Evolutionary conservation across 92 coral and sea anemone genomes (phyloP).

Genomic region (Metridium senile): DNA sequence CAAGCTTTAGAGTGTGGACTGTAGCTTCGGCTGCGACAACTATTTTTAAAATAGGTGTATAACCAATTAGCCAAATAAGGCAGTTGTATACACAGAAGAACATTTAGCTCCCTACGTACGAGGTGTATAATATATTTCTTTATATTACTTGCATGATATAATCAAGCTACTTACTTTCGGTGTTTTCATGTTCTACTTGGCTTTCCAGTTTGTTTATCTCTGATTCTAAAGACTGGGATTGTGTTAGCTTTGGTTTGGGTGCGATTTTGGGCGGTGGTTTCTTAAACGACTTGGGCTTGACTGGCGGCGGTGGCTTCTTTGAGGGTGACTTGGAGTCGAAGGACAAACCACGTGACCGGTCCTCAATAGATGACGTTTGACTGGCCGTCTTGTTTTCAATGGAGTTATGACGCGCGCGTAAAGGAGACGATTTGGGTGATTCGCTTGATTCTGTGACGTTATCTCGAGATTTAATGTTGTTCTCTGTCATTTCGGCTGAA

Average conservation of each 20-base stretch:
- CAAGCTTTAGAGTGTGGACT: too few relatives aligned
- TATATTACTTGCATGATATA: too few relatives aligned
- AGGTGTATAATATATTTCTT: too few relatives aligned
- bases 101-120: too few relatives aligned
- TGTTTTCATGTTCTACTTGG: background rate
- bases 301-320: slow-evolving; percentile 75
- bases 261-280: slow-evolving; percentile 71
- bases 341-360: slow-evolving; percentile 26
- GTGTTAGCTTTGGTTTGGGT: slow-evolving; percentile 61
- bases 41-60: too few relatives aligned
- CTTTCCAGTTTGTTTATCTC: background rate
- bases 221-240: background rate
- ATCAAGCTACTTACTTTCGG: slow-evolving; percentile 14
- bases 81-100: too few relatives aligned
- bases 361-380: slow-evolving; percentile 12
- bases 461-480: background rate
- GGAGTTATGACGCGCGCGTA: slow-evolving; percentile 8
- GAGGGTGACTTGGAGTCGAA: slow-evolving; percentile 42
- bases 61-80: too few relatives aligned
- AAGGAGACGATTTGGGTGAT: background rate
- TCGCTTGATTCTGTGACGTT: background rate
- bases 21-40: too few relatives aligned
- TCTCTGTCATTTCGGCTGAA: background rate
- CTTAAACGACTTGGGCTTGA: slow-evolving; percentile 82
- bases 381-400: slow-evolving; percentile 7